Evolutionary conservation across 2,113 vertebrate species (phyloP).

Genomic region (Pimephales promelas): DNA sequence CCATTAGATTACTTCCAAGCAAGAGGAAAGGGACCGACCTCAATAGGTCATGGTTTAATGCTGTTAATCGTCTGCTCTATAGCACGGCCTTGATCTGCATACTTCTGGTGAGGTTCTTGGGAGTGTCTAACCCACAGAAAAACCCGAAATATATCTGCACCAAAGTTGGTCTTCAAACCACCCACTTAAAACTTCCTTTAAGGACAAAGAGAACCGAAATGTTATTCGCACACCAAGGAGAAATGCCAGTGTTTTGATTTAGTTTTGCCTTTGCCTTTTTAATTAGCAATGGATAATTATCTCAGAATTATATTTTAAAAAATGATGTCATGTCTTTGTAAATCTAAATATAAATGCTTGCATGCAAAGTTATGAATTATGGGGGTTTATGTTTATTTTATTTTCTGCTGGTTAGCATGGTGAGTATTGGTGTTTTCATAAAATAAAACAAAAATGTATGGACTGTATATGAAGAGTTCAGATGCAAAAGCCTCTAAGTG

Average conservation of each 20-base stretch:
- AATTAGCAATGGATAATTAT: not conserved
- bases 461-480: too few species aligned
- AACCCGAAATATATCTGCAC: slow-evolving; percentile 73
- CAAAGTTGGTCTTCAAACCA: slow-evolving; percentile 63
- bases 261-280: not conserved
- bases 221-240: slow-evolving; percentile 14
- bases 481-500: too few species aligned
- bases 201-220: slow-evolving; percentile 61
- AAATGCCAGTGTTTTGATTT: slow-evolving; percentile 4
- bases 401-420: not conserved
- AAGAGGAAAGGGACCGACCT: slow-evolving; percentile 66
- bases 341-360: not conserved
- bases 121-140: slow-evolving; percentile 60
- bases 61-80: slow-evolving; percentile 69
- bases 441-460: too few species aligned
- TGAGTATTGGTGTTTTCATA: not conserved
- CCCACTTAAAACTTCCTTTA: slow-evolving; percentile 65
- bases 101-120: slow-evolving; percentile 62
- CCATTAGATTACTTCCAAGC: slow-evolving; percentile 71
- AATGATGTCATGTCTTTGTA: not conserved
- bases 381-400: not conserved
- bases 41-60: slow-evolving; percentile 61
- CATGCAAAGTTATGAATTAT: not conserved
- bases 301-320: not conserved
- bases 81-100: slow-evolving; percentile 67